Base-by-base conservation (phyloP, 2,113 vertebrate genomes). In the Eubucco bourcierii region DNA sequence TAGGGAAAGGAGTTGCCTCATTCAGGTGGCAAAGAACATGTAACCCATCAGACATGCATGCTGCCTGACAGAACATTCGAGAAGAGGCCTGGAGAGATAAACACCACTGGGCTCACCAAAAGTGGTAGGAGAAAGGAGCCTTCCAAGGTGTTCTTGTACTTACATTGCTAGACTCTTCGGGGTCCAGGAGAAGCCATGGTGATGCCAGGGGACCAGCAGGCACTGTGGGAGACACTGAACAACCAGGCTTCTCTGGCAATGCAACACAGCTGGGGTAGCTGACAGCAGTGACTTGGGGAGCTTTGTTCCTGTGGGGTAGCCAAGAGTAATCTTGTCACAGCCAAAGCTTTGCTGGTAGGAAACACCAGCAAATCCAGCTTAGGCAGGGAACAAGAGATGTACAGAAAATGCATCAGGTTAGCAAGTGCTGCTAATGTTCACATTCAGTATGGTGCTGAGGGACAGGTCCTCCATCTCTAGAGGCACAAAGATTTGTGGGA, bases 11-110 rank as follows among this genome's bases (percentile, higher is more conserved):
- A 58, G 23, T 39, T 39, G 31, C 28, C 61, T 65, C 19, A 10
- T 24, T 7, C 34, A 6, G 24, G 20, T 24, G 27, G 7, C 18
- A 56, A 70, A 52, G 65, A 67, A 10, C 0, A 0, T 2, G 7
- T 5, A 44, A 65, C 11, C 12, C 4, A 3, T 15, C 29, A 58
- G 72, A 47, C 8, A 6, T 2, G n/a, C 58, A 53, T 0, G 1
- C 10, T 17, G 21, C 21, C 52, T 17, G 31, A 14, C 17, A 67
- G 41, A 34, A 29, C 27, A 84, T 47, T 11, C 33, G 34, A 77
- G 84, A 74, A 80, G 58, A 83, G 7, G 4, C 8, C 24, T 56
- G 79, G 58, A 33, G n/a, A n/a, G 20, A 55, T 71, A 87, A 77
- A 8, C 15, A 28, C 37, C 21, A 5, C 56, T 3, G 29, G 34